phyloP scores from a whole-genome alignment of 2,888 invertebrate genomes.

The Crematogaster levior region DNA sequence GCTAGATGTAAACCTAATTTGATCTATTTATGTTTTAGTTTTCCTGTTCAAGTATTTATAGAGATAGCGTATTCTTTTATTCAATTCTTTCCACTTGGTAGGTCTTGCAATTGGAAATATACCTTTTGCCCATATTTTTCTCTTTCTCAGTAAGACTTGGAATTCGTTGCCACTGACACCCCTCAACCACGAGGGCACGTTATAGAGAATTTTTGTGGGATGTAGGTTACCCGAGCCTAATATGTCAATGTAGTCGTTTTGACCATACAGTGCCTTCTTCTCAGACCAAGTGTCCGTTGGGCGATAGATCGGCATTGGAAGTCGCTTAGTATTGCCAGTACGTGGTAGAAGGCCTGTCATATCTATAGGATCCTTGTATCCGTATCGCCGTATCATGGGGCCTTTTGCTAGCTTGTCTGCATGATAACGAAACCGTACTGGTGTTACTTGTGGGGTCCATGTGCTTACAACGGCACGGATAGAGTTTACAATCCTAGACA shows the following conservation, averaged over 20 bases:
- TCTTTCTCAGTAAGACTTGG: constrained; percentile 91
- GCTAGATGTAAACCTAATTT: background rate
- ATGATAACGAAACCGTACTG: constrained; percentile 88
- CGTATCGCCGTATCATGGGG: constrained; percentile 88
- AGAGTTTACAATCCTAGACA: constrained; percentile 75
- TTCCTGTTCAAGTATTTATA: constrained; percentile 93
- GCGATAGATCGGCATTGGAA: constrained; percentile 90
- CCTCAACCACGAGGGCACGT: constrained; percentile 95
- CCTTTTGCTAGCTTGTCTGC: constrained; percentile 87
- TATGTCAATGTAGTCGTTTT: constrained; percentile 99
- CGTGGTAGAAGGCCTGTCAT: constrained; percentile 91
- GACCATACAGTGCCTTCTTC: constrained; percentile 94
- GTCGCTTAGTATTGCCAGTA: constrained; percentile 85
- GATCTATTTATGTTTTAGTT: constrained; percentile 87
- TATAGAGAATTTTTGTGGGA: constrained; percentile 94
- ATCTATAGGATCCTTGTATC: constrained; percentile 90
- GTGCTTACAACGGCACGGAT: constrained; percentile 56
- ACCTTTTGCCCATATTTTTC: constrained; percentile 86
- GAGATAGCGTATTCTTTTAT: constrained; percentile 91
- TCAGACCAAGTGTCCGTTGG: constrained; percentile 92
- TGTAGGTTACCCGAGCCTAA: constrained; percentile 94
- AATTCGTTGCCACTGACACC: constrained; percentile 96
- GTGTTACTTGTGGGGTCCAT: constrained; percentile 84
- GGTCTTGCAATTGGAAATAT: constrained; percentile 89
- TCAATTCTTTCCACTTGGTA: constrained; percentile 91